Conservation (phyloP, 2,888 invertebrate species). For the Xanthostigma xanthostigma region DNA sequence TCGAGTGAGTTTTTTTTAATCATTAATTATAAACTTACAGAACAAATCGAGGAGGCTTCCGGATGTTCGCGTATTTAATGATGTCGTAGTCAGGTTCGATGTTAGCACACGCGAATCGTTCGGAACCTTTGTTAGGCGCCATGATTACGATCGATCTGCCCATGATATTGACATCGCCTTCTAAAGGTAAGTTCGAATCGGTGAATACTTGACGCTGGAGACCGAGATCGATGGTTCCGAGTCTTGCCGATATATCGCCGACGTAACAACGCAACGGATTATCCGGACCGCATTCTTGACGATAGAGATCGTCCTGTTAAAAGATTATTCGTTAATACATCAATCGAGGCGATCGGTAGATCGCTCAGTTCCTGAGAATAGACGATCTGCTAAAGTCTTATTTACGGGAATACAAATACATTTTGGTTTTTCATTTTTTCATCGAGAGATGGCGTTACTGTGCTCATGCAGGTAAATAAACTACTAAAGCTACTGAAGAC, state of each 20-base stretch:
- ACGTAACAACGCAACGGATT: conserved; percentile 83
- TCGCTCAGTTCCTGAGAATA: background rate
- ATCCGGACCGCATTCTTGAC: conserved; percentile 72
- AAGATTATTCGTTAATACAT: background rate
- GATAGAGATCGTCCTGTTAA: conserved; percentile 62
- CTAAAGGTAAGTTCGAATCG: conserved; percentile 79
- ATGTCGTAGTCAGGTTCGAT: conserved; percentile 83
- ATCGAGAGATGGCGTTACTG: too few species aligned
- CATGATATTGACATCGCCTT: conserved; percentile 58
- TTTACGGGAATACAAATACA: too few species aligned
- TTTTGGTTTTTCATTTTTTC: too few species aligned
- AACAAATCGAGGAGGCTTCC: conserved; percentile 76
- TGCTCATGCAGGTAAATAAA: too few species aligned
- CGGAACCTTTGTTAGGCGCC: conserved; percentile 52
- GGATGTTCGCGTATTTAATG: conserved; percentile 74
- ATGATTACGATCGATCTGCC: conserved; percentile 76
- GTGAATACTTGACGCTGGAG: conserved; percentile 58
- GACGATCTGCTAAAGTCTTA: too few species aligned
- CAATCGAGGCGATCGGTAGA: too few species aligned
- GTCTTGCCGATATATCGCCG: conserved; percentile 73
- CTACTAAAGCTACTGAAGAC: too few species aligned
- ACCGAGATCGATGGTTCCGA: conserved; percentile 74
- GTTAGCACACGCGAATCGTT: conserved; percentile 78
- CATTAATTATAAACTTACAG: conserved; percentile 50
- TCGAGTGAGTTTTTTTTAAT: too few species aligned